Conservation (phyloP, 2,797 vertebrate species). For the Serranus cabrilla region DNA sequence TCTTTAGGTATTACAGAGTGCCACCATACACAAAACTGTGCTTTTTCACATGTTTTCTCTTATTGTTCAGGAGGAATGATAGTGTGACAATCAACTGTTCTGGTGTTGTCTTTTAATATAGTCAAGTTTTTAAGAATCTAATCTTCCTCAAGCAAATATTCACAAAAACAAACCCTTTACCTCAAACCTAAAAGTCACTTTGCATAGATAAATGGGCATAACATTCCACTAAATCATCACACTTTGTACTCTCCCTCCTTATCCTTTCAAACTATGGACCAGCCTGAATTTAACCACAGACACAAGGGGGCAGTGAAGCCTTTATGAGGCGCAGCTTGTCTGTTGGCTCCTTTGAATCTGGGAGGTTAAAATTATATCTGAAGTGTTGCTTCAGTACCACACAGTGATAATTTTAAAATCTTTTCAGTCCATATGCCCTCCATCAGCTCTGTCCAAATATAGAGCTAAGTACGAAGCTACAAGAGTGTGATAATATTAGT, state of each 20-base stretch:
- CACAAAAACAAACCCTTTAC: not conserved
- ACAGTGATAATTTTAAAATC: constrained; percentile 71
- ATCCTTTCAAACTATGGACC: not conserved
- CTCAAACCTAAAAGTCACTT: not conserved
- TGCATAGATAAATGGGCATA: constrained; percentile 2
- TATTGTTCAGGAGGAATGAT: not conserved
- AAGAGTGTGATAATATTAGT: constrained; percentile 71
- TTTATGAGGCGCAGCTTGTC: constrained; percentile 45
- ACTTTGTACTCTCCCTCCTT: not conserved
- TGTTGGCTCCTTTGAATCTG: constrained; percentile 52
- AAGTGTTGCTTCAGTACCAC: constrained; percentile 73
- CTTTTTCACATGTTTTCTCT: not conserved
- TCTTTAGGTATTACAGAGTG: not conserved
- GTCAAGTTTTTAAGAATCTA: not conserved
- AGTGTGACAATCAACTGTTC: not conserved
- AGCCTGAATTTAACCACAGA: constrained; percentile 21
- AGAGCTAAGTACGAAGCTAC: constrained; percentile 60
- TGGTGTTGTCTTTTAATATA: not conserved
- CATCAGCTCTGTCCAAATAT: constrained; percentile 68
- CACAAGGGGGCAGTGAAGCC: constrained; percentile 72
- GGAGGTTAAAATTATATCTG: constrained; percentile 69
- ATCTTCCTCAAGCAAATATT: not conserved
- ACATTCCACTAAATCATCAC: not conserved
- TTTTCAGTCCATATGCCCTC: constrained; percentile 68
- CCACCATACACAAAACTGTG: not conserved